These are phyloP conservation scores for Actinopyga echinites DNA, from an alignment of 53 echinoderm and acorn worm genomes.

Conservation along the genomic window DNA sequence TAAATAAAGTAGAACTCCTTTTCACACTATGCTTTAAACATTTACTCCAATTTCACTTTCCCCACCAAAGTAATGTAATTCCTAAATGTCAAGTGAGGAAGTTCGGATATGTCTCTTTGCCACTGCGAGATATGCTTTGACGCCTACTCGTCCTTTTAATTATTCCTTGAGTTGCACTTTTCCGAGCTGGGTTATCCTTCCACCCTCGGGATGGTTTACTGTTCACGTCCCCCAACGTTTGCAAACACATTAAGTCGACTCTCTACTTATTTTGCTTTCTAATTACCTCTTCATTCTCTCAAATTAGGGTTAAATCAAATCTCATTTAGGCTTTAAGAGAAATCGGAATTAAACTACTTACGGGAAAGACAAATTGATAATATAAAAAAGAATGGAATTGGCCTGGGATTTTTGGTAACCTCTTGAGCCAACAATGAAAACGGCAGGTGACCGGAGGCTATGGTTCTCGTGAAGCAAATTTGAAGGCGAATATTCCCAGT, in stretches of 20 bases:
- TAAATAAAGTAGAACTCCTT: no score
- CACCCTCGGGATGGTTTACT: conserved; percentile 34
- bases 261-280: conserved; percentile 43
- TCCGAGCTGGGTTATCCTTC: no score
- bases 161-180: no score
- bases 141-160: no score
- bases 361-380: conserved; percentile 46
- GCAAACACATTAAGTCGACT: conserved; percentile 40
- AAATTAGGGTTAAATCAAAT: conserved; percentile 47
- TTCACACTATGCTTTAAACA: no score
- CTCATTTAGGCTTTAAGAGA: conserved; percentile 45
- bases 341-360: conserved; percentile 45
- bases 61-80: no score
- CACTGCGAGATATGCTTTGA: no score
- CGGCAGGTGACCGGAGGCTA: conserved; percentile 35
- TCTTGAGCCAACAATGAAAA: conserved; percentile 33
- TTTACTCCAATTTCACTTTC: no score
- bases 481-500: not conserved
- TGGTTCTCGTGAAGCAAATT: not conserved
- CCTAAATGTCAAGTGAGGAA: no score
- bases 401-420: conserved; percentile 39
- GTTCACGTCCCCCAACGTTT: conserved; percentile 36
- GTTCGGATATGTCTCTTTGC: no score
- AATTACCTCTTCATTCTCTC: conserved; percentile 33
- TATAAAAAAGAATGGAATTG: conserved; percentile 23